Conservation (phyloP, 2,113 vertebrate genomes). For the Terrapene triunguis region DNA sequence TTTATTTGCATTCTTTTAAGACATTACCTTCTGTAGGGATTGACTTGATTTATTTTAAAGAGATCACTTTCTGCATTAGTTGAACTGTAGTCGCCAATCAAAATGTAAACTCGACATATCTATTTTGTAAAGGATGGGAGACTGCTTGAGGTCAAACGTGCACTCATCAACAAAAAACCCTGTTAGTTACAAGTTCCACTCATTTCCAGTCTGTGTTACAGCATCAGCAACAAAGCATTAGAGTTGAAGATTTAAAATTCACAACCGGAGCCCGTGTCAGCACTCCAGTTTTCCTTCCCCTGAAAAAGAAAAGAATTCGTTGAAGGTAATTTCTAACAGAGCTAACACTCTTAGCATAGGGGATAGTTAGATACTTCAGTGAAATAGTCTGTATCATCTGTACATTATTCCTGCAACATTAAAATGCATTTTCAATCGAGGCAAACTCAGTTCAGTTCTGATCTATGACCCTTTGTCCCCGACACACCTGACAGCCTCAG, state of each 20-base stretch:
- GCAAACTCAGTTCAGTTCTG: slow-evolving; percentile 24
- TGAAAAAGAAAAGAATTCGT: background rate
- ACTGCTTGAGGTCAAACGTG: background rate
- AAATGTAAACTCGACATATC: background rate
- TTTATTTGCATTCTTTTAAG: background rate
- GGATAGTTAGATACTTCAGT: no score
- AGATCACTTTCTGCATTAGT: background rate
- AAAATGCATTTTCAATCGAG: slow-evolving; percentile 20
- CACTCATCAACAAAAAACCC: background rate
- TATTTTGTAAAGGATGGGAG: background rate
- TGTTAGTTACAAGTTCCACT: background rate
- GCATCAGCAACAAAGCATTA: background rate
- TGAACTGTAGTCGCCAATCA: background rate
- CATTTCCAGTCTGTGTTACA: background rate
- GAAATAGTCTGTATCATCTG: background rate
- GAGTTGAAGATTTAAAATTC: background rate
- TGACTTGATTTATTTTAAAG: background rate
- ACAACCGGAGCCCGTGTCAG: background rate
- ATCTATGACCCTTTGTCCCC: slow-evolving; percentile 63
- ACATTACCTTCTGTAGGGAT: background rate
- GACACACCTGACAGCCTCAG: slow-evolving; percentile 34
- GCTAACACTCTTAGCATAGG: background rate
- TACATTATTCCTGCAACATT: background rate
- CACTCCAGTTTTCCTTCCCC: background rate
- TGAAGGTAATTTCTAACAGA: background rate